phyloP scores from a whole-genome alignment of 1,140 invertebrate genomes.

The Trichoplusia ni region DNA sequence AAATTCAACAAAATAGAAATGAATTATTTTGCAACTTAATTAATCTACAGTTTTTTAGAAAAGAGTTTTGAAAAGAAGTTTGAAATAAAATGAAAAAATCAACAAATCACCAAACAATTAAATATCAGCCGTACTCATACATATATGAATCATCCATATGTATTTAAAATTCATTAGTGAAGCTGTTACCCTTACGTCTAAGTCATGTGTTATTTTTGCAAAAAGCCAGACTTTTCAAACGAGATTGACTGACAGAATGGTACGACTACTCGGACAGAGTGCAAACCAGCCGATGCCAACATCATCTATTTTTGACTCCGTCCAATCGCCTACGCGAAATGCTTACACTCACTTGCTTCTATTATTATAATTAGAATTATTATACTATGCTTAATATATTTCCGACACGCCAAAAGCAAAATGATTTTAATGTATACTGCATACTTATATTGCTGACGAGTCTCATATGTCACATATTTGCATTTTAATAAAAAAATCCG shows the following conservation, averaged over 20 bases:
- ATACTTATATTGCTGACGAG: too few relatives aligned
- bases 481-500: not conserved
- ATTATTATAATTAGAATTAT: slow-evolving; percentile 76
- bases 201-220: slow-evolving; percentile 4
- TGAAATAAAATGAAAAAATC: too few relatives aligned
- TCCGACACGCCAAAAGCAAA: slow-evolving; percentile 26
- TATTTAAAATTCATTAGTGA: too few relatives aligned
- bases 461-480: not conserved
- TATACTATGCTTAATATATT: slow-evolving; percentile 62
- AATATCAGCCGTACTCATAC: too few relatives aligned
- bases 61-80: too few relatives aligned
- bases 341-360: slow-evolving; percentile 74
- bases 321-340: slow-evolving; percentile 73
- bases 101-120: too few relatives aligned
- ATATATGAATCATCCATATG: too few relatives aligned
- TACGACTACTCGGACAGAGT: slow-evolving; percentile 34
- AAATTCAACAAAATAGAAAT: too few relatives aligned
- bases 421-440: not conserved
- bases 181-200: not conserved
- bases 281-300: slow-evolving; percentile 65
- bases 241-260: slow-evolving; percentile 39
- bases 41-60: too few relatives aligned
- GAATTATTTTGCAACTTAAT: too few relatives aligned
- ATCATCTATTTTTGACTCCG: slow-evolving; percentile 62
- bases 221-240: slow-evolving; percentile 21